phyloP scores from a whole-genome alignment of 1,140 invertebrate species.

The Drosophila baimaii region DNA sequence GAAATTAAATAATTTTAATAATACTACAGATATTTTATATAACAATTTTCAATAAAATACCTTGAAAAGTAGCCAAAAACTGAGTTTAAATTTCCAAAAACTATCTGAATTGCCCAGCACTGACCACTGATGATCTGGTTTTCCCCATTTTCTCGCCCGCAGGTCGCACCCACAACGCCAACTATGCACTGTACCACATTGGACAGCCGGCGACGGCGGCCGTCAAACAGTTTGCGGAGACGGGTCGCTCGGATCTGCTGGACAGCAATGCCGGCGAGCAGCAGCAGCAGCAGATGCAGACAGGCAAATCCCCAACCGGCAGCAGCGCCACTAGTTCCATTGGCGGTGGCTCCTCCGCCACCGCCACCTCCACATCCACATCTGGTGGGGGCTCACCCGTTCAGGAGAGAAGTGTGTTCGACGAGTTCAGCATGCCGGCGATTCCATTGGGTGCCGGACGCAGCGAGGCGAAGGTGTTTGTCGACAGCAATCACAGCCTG shows the following conservation, averaged over 20 bases:
- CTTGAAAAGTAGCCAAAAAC: neutral
- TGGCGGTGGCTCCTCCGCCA: no score
- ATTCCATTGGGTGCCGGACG: conserved; percentile 90
- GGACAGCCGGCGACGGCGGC: conserved; percentile 90
- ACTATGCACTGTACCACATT: conserved; percentile 91
- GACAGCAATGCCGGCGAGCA: conserved; percentile 86
- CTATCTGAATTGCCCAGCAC: neutral
- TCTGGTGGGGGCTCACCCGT: neutral
- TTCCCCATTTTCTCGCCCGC: conserved; percentile 14
- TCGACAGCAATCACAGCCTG: conserved; percentile 96
- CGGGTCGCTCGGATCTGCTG: conserved; percentile 89
- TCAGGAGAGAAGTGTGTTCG: conserved; percentile 87
- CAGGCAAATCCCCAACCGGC: conserved; percentile 35
- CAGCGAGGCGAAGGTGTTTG: conserved; percentile 92
- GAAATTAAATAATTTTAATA: neutral
- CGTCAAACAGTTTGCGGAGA: conserved; percentile 93
- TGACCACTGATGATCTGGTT: conserved; percentile 21
- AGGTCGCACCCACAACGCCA: conserved; percentile 94
- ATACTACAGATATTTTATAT: neutral
- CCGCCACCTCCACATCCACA: conserved; percentile 3
- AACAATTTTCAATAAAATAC: rapidly evolving
- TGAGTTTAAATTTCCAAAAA: neutral
- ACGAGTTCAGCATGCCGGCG: conserved; percentile 92
- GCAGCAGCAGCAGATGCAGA: conserved; percentile 72
- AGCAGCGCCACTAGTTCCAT: neutral